Evolutionary conservation across 2,113 vertebrate species (phyloP).

Genomic region (Nyctereutes procyonoides): DNA sequence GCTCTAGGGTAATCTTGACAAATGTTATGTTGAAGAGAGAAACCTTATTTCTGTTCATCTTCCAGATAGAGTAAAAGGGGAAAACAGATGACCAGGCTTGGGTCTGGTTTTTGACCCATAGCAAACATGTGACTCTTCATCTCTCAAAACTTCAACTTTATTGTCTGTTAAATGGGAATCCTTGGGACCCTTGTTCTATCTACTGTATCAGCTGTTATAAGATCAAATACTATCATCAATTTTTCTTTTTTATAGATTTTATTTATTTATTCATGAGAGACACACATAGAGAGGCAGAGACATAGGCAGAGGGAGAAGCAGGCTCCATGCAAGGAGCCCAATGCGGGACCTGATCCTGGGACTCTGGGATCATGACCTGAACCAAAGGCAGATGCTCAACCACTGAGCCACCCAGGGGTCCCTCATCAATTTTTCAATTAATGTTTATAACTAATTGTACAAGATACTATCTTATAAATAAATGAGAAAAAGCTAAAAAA

Average conservation of each 20-base stretch:
- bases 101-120: background rate
- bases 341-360: too few relatives aligned
- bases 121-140: background rate
- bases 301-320: too few relatives aligned
- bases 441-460: background rate
- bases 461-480: background rate
- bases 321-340: too few relatives aligned
- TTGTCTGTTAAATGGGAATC: background rate
- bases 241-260: background rate
- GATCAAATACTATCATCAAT: background rate
- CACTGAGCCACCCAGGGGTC: too few relatives aligned
- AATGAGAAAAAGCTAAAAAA: background rate
- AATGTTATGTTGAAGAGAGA: slow-evolving; percentile 24
- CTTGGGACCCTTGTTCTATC: background rate
- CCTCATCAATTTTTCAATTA: background rate
- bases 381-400: too few relatives aligned
- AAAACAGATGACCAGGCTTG: background rate
- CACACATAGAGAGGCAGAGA: too few relatives aligned
- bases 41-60: background rate
- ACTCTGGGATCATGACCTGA: too few relatives aligned
- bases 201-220: background rate
- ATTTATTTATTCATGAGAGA: too few relatives aligned
- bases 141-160: background rate
- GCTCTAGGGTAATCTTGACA: background rate
- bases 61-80: background rate